Evolutionary conservation across 2,888 invertebrate species (phyloP), one percentile per base, ranked within the genome.

Genomic region (Beris chalybata): DNA sequence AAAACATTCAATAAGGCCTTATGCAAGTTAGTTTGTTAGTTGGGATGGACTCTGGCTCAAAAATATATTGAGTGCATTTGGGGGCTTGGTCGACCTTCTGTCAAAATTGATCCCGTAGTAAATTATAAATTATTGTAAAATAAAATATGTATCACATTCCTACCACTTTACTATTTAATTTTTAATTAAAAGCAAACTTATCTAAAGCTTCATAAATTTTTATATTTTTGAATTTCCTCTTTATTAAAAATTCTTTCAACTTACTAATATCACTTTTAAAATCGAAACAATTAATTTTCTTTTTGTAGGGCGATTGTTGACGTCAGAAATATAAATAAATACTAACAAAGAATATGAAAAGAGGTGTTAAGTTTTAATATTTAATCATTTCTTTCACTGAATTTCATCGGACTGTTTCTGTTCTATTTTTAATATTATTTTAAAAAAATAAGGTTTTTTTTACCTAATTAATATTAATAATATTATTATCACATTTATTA

Each of bases 241-340:
- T 22, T 22, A 22, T 22, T 22, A 22, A 22, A 22, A 22, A 22
- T 22, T 22, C 22, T 22, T 22, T 22, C 22, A 48, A 22, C 22
- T 48, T 48, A 7, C 12, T 13, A 48, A 5, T 12, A 48, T 22
- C 13, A 48, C 13, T 15, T 48, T 53, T 12, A 7, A 38, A 38
- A 38, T 38, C 38, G 9, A 38, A 5, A 22, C 12, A 5, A 48
- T 11, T 6, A 43, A 13, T 55, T 65, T 65, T 65, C 65, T 65
- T 55, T 64, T 65, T 65, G 65, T 65, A 65, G 65, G 65, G 57
- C 43, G 52, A 57, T 12, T 69, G 69, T 69, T 69, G 67, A 65
- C 65, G 57, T 67, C 69, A 63, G 67, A 67, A 53, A 44, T 12
- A 65, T 57, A 48, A 64, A 29, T 63, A 63, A 30, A 54, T 55